Evolutionary conservation across 2,113 vertebrate species (phyloP), one percentile per base, ranked within the genome.

Genomic region (Recurvirostra avosetta): DNA sequence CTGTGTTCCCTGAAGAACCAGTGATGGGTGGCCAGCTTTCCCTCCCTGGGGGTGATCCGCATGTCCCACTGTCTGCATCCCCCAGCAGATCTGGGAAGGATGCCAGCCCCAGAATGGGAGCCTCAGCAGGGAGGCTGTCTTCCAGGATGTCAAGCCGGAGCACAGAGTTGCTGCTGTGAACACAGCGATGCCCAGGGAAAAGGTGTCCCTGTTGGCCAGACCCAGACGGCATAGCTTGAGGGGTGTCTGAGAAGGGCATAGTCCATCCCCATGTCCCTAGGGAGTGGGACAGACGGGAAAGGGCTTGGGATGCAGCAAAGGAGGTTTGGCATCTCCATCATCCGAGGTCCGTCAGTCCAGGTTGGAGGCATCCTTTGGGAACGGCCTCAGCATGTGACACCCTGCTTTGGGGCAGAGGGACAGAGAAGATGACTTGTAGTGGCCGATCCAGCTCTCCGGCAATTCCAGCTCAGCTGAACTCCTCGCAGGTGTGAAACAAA

Each of bases 321-420:
- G 25, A 81, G 25, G 3, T 56, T 78, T 30, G 66, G 23, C 74
- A 49, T 70, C 43, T 56, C 21, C 15, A 2, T 30, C 14, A 9
- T n/a, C 27, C 4, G 5, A 76, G 27, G 5, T 61, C 27, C 86
- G 8, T 25, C 41, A 41, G 38, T 41, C 29, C 53, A 43, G 23
- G 20, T 63, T 43, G 59, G 36, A 49, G 52, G 7, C 65, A 52
- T 43, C 30, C 11, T 61, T 74, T 72, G 58, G 43, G 49, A 92
- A 53, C 0, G 0, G 15, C 19, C 25, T 88, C 2, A 2, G 17
- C 25, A 78, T 0, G 2, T 16, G 32, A 58, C 27, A 26, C 26
- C 11, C 30, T 11, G 3, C 45, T 26, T 26, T 63, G 74, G 43
- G 78, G 49, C 29, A 68, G 26, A 74, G n/a, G 29, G 26, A 59